Evolutionary conservation across 2,113 vertebrate genomes (phyloP).

Genomic region (Varanus salvator): DNA sequence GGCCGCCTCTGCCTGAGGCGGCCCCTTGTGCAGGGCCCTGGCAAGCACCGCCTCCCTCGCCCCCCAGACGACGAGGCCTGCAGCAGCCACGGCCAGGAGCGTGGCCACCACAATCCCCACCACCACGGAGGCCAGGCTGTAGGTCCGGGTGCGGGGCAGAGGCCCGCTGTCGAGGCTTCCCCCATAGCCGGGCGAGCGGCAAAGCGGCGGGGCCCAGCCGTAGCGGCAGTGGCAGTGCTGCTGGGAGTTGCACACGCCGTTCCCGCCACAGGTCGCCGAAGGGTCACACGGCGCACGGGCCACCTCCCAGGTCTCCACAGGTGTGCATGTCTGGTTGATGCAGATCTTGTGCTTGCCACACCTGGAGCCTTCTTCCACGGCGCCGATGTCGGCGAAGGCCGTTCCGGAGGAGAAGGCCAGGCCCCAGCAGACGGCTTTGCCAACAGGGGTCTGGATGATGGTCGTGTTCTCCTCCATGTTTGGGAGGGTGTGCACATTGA

Average conservation of each 20-base stretch:
- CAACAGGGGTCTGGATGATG: conserved; percentile 24
- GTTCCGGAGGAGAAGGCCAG: background rate
- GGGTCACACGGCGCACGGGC: conserved; percentile 8
- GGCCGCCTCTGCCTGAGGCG: background rate
- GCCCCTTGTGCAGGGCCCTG: too few species aligned
- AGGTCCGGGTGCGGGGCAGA: background rate
- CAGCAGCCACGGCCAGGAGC: background rate
- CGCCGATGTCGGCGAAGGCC: background rate
- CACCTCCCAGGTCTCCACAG: background rate
- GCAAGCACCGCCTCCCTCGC: background rate
- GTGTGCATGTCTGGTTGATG: background rate
- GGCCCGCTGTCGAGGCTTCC: conserved; percentile 86
- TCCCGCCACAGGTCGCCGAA: background rate
- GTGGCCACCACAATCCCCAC: background rate
- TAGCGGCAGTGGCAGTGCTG: conserved; percentile 82
- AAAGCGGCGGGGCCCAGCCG: conserved; percentile 83
- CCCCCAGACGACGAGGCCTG: background rate
- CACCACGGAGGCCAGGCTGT: background rate
- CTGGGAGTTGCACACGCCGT: conserved; percentile 77
- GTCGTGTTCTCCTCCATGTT: background rate
- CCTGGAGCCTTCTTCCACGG: background rate
- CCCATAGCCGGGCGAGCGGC: conserved; percentile 74
- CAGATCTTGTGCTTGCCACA: conserved; percentile 48
- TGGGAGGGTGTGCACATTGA: background rate
- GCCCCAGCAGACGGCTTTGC: conserved; percentile 52